Evolutionary conservation across 2,888 invertebrate genomes (phyloP).

Genomic region (Scelioninae gen. 1): DNA sequence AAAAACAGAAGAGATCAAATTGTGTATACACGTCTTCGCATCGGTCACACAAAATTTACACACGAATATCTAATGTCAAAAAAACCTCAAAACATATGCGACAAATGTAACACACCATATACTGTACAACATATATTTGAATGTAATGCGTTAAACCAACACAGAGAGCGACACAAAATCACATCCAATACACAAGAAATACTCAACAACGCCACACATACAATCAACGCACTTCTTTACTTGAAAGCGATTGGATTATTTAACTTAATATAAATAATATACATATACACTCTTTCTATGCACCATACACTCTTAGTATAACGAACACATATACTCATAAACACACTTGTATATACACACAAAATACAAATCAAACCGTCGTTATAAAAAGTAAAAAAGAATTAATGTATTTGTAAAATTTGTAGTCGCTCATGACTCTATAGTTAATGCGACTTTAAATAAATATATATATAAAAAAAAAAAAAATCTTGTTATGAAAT

Average conservation of each 20-base stretch:
- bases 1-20: slow-evolving; percentile 26
- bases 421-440: too few species aligned
- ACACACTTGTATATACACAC: not conserved
- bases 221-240: too few species aligned
- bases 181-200: not conserved
- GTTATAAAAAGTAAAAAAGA: not conserved
- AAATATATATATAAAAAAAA: too few species aligned
- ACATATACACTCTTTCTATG: too few species aligned
- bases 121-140: slow-evolving; percentile 8
- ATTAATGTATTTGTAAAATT: too few species aligned
- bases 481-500: too few species aligned
- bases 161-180: not conserved
- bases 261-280: too few species aligned
- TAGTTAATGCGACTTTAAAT: too few species aligned
- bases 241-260: too few species aligned
- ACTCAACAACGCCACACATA: not conserved
- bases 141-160: not conserved
- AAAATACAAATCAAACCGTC: not conserved
- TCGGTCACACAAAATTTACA: slow-evolving; percentile 24
- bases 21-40: slow-evolving; percentile 20
- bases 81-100: not conserved
- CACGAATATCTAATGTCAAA: slow-evolving; percentile 29
- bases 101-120: not conserved
- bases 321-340: too few species aligned
- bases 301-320: too few species aligned